phyloP scores from a whole-genome alignment of 1,140 invertebrate genomes.

The Yoshiicerus persimilis region DNA sequence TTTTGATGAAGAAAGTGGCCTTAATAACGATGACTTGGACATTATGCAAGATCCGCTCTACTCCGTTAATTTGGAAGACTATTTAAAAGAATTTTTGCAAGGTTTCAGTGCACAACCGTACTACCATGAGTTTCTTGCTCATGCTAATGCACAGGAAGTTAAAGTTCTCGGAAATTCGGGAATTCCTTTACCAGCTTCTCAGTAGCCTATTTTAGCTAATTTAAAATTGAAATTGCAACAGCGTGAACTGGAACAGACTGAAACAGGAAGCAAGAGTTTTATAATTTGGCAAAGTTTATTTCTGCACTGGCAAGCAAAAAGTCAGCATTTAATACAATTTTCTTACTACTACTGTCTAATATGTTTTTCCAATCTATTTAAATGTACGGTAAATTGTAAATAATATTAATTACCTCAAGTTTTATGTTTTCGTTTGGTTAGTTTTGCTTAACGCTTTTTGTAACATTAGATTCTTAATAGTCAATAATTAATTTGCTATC shows the following conservation, averaged over 20 bases:
- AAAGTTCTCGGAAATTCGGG: constrained; percentile 28
- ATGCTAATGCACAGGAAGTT: background rate
- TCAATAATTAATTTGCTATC: too few relatives aligned
- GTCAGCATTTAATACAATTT: background rate
- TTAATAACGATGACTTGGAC: constrained; percentile 40
- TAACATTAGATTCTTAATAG: too few relatives aligned
- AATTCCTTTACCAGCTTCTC: background rate
- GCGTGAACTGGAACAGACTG: background rate
- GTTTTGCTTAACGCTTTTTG: too few relatives aligned
- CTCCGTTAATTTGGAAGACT: constrained; percentile 42
- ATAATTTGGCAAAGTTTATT: background rate
- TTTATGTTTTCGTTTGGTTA: too few relatives aligned
- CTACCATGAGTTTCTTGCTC: constrained; percentile 38
- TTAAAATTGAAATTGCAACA: background rate
- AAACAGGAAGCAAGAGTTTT: background rate
- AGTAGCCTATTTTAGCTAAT: background rate
- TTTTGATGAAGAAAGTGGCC: constrained; percentile 18
- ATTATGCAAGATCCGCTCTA: constrained; percentile 43
- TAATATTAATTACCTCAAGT: too few relatives aligned
- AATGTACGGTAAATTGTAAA: too few relatives aligned
- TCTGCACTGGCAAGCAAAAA: background rate
- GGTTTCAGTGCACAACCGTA: constrained; percentile 36
- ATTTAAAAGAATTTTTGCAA: constrained; percentile 42
- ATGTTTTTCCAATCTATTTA: too few relatives aligned
- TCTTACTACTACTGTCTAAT: background rate